A percentile compares a stretch with the other conserved stretches of the same genome.
These are phyloP conservation scores for Phymatocera aterrima DNA, from an alignment of 2,888 invertebrate species.

Conservation along the genomic window DNA sequence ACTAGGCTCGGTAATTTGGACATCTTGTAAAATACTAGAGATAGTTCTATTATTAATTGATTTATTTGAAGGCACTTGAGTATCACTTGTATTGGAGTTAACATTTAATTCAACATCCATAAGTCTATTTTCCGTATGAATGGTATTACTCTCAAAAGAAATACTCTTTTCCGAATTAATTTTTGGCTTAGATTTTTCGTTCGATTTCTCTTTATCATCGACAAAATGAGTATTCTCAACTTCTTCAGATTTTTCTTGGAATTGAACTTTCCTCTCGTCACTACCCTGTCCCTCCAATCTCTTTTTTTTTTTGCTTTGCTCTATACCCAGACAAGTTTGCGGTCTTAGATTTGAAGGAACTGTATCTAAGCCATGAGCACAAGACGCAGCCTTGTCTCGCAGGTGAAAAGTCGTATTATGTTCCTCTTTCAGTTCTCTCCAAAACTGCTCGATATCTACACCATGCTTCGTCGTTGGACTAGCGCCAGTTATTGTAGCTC, in stretches of 20 bases:
- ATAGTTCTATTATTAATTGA: constrained; percentile 38
- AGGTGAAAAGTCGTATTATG: constrained; percentile 79
- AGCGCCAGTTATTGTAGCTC: constrained; percentile 93
- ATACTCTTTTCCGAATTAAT: constrained; percentile 48
- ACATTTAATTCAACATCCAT: constrained; percentile 50
- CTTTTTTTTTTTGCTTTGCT: constrained; percentile 59
- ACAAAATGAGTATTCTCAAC: constrained; percentile 49
- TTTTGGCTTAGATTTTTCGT: constrained; percentile 43
- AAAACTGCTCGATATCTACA: constrained; percentile 84
- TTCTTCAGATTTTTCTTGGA: constrained; percentile 62
- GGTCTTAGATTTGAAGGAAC: constrained; percentile 78
- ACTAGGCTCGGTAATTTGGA: constrained; percentile 48
- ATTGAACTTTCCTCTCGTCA: constrained; percentile 59
- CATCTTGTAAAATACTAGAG: constrained; percentile 40
- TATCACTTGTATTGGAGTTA: constrained; percentile 55
- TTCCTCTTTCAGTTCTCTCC: constrained; percentile 83
- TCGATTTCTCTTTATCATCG: constrained; percentile 48
- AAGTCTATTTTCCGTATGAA: constrained; percentile 40
- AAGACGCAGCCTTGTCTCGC: constrained; percentile 87
- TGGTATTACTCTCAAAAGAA: constrained; percentile 37
- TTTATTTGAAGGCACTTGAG: constrained; percentile 57
- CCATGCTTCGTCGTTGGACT: constrained; percentile 82
- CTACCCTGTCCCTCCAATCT: constrained; percentile 49
- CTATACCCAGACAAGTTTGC: constrained; percentile 80
- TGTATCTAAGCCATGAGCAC: constrained; percentile 84